Evolutionary conservation across 2,888 invertebrate genomes (phyloP), one percentile per base, ranked within the genome.

Genomic region (Nowickia ferox): DNA sequence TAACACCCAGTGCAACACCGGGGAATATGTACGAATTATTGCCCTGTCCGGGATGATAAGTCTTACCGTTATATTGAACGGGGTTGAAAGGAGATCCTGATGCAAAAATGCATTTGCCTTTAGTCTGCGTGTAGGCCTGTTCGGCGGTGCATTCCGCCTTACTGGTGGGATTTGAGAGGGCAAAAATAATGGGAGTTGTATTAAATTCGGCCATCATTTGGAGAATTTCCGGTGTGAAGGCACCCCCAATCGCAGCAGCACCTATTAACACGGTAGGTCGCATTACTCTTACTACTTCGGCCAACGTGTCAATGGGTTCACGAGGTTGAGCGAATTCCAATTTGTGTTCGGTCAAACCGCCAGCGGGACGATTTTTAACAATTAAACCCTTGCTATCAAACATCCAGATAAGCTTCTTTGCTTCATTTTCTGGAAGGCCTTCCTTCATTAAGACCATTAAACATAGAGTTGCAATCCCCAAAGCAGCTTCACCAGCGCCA

Each of bases 141-240:
- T 98, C 97, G 15, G 99, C 99, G 15, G 99, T 99, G 92, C 99
- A 99, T 93, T 99, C 99, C 0, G 99, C 98, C 94, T 98, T 98
- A 93, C 96, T 95, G 72, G 99, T 99, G 74, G 99, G 99, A 94
- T 99, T 99, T 91, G 99, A 99, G 59, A 99, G 95, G 9, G 99
- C 99, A 93, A 99, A 99, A 89, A 99, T 97, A 86, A 99, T 96
- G 1, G 99, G 99, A 74, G 94, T 94, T 40, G 96, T 95, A 93
- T 98, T 97, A 91, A 95, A 94, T 74, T 94, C 94, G 13, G 95
- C 98, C 99, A 99, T 98, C 90, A 95, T 94, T 89, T 95, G 94
- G 77, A 99, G 94, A 90, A 99, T 97, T 88, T 96, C 96, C 17
- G 95, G 93, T 0, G 97, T 98, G 93, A 99, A 99, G 15, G 98